Conservation (phyloP, 2,888 invertebrate species). For the Aporophyla nigra region DNA sequence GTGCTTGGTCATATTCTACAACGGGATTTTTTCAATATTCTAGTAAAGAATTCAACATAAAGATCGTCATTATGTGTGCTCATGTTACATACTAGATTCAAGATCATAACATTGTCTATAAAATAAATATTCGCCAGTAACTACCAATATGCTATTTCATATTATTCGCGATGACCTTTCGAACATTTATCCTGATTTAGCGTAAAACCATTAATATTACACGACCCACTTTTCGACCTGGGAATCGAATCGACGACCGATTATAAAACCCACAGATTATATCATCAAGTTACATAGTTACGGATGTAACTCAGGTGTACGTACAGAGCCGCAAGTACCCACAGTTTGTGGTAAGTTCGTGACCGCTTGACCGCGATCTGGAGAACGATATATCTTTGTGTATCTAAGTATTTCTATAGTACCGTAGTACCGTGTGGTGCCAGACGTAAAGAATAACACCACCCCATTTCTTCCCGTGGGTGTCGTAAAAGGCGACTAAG, state of each 20-base stretch:
- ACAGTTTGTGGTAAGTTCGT: constrained; percentile 23
- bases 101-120: not conserved
- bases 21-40: not conserved
- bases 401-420: constrained; percentile 5
- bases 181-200: not conserved
- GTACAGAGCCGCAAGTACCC: constrained; percentile 11
- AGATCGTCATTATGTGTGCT: not conserved
- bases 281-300: constrained; percentile 38
- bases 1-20: not conserved
- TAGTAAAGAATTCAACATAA: not conserved
- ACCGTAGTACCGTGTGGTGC: too few species aligned
- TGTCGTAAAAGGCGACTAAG: too few species aligned
- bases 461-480: too few species aligned
- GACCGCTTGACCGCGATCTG: constrained; percentile 61
- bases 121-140: not conserved
- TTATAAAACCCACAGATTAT: constrained; percentile 37
- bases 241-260: constrained; percentile 24
- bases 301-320: constrained; percentile 31
- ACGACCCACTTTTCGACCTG: constrained; percentile 15
- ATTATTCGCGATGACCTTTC: constrained; percentile 5
- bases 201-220: not conserved
- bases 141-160: not conserved
- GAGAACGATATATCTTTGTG: constrained; percentile 5
- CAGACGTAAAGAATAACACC: too few species aligned
- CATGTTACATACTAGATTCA: not conserved